Conservation (phyloP, 2,113 vertebrate genomes). For the Paradisaea rubra region DNA sequence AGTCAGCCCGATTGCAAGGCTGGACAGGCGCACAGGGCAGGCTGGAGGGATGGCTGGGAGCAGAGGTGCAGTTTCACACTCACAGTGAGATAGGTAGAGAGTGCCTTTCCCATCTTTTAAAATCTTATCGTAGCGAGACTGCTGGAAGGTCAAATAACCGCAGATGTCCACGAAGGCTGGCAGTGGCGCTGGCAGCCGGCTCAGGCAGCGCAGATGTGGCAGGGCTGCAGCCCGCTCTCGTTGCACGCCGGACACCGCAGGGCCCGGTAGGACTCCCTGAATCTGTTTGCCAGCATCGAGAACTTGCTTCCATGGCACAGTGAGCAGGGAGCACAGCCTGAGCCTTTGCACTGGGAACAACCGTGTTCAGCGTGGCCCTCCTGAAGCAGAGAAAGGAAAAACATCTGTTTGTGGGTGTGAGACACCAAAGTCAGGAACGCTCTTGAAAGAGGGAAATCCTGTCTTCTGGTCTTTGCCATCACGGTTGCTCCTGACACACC, state of each 20-base stretch:
- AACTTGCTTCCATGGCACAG: conserved; percentile 98
- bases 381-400: conserved; percentile 53
- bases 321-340: conserved; percentile 87
- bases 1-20: background rate
- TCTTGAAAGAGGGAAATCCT: background rate
- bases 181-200: fast-evolving
- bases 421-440: background rate
- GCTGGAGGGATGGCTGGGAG: fast-evolving
- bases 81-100: fast-evolving
- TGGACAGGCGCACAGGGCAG: fast-evolving
- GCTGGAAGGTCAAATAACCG: background rate
- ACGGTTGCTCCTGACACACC: background rate
- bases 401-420: background rate
- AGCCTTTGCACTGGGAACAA: conserved; percentile 87
- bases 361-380: background rate
- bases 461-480: background rate
- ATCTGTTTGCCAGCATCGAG: conserved; percentile 93
- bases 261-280: conserved; percentile 90
- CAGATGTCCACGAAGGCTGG: fast-evolving
- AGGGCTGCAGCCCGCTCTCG: conserved; percentile 85
- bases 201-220: conserved; percentile 77
- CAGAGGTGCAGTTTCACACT: background rate
- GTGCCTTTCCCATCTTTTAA: background rate
- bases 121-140: background rate
- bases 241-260: conserved; percentile 91